Evolutionary conservation across 2,888 invertebrate genomes (phyloP), one percentile per base, ranked within the genome.

Genomic region (Drosophila paucipuncta): DNA sequence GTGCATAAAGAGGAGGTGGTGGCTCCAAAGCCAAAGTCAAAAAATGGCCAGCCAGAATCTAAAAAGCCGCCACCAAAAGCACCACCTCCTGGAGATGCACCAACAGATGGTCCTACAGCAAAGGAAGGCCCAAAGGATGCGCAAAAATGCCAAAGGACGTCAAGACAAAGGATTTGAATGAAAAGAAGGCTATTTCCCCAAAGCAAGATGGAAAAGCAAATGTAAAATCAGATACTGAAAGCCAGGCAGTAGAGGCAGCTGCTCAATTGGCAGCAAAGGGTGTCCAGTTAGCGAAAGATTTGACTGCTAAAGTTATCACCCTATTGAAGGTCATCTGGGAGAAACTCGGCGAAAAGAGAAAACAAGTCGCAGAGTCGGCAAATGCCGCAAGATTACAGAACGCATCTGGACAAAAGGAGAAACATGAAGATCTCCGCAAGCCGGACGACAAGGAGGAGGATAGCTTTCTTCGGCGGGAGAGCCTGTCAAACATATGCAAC

Each of bases 401-500:
- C 0, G 11, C 59, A 47, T 9, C 43, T 11, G 28, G 16, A 1
- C 43, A 76, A 4, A 53, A 50, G 25, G 13, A 28, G 2, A 53
- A 57, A 13, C 18, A 28, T 3, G 10, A 28, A 4, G 16, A 2
- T 47, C 4, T 22, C 58, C 4, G 35, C 41, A 22, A 9, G 3
- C 0, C 10, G 2, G 41, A 22, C 18, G 62, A 64, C 10, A 37
- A n/a, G 5, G 64, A 62, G 11, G 64, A 62, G 1, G 30, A 73
- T 57, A 22, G 52, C 11, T 13, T 55, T 37, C 3, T 28, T 33
- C n/a, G 1, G 2, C 6, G 59, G 33, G 30, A 62, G 22, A 28
- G 55, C 0, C 25, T 70, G 0, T 33, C 63, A 4, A 52, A 85
- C 6, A 74, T 86, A n/a, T 89, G 90, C 70, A 61, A 22, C 16